phyloP scores from a whole-genome alignment of 2,797 vertebrate genomes.

The Xiphophorus birchmanni region DNA sequence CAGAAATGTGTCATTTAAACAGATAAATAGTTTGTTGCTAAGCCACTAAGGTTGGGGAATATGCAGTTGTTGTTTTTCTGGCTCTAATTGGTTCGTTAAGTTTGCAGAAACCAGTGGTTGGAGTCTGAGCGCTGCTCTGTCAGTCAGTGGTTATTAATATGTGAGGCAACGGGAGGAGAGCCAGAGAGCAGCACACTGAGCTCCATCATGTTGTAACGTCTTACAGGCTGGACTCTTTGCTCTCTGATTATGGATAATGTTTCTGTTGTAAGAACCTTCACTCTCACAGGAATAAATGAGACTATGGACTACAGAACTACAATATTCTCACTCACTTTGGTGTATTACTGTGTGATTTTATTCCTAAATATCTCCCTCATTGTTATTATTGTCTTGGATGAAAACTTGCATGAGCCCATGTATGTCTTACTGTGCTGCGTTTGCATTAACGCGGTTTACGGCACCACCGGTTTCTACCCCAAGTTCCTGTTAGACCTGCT shows the following conservation, averaged over 20 bases:
- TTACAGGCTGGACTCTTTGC: neutral
- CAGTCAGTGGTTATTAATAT: constrained; percentile 5
- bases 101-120: neutral
- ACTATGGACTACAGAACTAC: constrained; percentile 33
- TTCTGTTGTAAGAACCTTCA: constrained; percentile 44
- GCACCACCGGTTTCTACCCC: constrained; percentile 58
- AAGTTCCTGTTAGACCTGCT: constrained; percentile 56
- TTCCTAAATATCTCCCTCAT: constrained; percentile 43
- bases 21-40: neutral
- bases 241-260: constrained; percentile 49
- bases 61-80: constrained; percentile 2
- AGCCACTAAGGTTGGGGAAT: neutral
- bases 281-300: constrained; percentile 59
- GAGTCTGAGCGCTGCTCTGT: neutral
- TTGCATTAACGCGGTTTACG: constrained; percentile 54
- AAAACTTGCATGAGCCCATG: constrained; percentile 66
- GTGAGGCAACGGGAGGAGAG: neutral
- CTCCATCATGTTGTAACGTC: neutral
- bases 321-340: constrained; percentile 41
- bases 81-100: neutral
- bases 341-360: constrained; percentile 47
- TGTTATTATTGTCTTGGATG: constrained; percentile 38
- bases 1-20: neutral
- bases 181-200: neutral
- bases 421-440: constrained; percentile 59